phyloP scores from a whole-genome alignment of 2,888 invertebrate species.

The Drosophila mayaguana region DNA sequence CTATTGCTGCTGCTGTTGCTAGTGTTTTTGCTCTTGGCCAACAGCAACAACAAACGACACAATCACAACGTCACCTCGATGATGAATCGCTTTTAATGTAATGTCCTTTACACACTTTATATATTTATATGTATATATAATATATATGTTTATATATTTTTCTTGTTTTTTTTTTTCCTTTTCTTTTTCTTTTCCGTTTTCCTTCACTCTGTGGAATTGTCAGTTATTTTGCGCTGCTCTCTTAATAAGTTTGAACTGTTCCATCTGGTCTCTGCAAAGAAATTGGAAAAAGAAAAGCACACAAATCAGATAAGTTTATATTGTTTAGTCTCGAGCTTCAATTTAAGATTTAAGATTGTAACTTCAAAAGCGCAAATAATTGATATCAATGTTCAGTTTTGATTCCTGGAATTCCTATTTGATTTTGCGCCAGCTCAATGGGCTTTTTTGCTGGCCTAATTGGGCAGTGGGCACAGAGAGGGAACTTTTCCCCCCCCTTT shows the following conservation, averaged over 20 bases:
- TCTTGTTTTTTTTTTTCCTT: constrained; percentile 10
- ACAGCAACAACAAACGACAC: constrained; percentile 26
- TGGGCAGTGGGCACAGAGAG: too few relatives aligned
- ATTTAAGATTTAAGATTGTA: constrained; percentile 3
- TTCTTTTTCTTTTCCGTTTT: constrained; percentile 22
- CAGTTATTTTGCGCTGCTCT: constrained; percentile 8
- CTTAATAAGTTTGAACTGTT: constrained; percentile 21
- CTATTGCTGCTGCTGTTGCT: too few relatives aligned
- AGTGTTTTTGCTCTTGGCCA: too few relatives aligned
- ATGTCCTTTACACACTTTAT: constrained; percentile 44
- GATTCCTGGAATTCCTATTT: background rate
- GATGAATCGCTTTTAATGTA: constrained; percentile 72
- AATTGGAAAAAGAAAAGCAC: constrained; percentile 5
- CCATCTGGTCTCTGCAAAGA: constrained; percentile 26
- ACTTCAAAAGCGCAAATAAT: background rate
- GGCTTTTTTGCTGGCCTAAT: background rate
- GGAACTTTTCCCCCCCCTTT: too few relatives aligned
- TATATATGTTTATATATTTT: background rate
- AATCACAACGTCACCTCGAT: constrained; percentile 47
- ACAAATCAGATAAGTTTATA: constrained; percentile 15
- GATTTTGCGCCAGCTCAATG: background rate
- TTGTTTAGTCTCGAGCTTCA: background rate
- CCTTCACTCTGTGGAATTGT: constrained; percentile 16
- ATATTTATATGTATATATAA: background rate
- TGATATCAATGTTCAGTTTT: background rate